Evolutionary conservation across 2,888 invertebrate species (phyloP).

Genomic region (Nemapogon koenigi): DNA sequence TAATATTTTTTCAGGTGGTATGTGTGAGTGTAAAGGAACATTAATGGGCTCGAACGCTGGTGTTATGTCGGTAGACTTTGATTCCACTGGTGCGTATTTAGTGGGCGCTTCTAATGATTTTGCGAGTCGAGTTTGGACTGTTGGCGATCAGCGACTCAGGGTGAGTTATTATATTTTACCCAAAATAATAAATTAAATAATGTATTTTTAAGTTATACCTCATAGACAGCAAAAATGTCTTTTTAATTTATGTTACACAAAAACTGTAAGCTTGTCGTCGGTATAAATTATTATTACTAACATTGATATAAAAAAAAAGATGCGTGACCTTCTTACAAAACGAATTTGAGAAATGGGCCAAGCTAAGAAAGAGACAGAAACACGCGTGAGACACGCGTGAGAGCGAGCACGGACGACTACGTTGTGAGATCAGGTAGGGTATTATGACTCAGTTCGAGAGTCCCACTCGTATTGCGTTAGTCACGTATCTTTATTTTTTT

Average conservation of each 20-base stretch:
- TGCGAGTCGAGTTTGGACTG: constrained; percentile 95
- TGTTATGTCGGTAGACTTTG: constrained; percentile 96
- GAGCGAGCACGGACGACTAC: too few species aligned
- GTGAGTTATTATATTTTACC: constrained; percentile 74
- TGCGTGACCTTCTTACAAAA: too few species aligned
- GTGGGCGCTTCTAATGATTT: constrained; percentile 96
- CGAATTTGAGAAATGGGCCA: too few species aligned
- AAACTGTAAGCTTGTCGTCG: too few species aligned
- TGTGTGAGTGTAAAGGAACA: constrained; percentile 75
- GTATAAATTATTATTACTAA: too few species aligned
- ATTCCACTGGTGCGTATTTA: constrained; percentile 84
- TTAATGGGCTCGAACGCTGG: constrained; percentile 94
- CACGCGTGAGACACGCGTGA: too few species aligned
- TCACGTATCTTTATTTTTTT: too few species aligned
- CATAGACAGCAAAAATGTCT: not conserved
- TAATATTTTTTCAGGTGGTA: constrained; percentile 50
- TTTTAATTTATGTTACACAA: not conserved
- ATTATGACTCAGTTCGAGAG: too few species aligned
- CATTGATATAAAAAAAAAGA: too few species aligned
- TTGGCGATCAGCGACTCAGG: constrained; percentile 88
- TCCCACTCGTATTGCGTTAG: too few species aligned
- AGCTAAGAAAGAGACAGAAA: too few species aligned
- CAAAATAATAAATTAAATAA: not conserved
- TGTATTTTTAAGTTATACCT: not conserved
- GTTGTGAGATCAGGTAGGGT: too few species aligned